Base-by-base conservation (phyloP, 2,113 vertebrate genomes). In the Porphyrio hochstetteri region DNA sequence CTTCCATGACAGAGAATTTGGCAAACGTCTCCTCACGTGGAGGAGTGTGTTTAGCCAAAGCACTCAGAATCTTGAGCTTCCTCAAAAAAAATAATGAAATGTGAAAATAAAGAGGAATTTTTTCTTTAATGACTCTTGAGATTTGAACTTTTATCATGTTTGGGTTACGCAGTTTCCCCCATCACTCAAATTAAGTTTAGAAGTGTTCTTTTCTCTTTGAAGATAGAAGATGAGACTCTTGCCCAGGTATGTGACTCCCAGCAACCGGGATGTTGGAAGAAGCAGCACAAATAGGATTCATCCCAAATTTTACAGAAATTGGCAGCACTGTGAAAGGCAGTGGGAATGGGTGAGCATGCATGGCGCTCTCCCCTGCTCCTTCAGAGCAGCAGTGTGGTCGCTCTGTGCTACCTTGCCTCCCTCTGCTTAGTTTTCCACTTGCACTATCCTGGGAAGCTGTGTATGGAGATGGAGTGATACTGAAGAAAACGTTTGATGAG, bases 21-120 rank as follows among this genome's bases (percentile, higher is more conserved):
- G 42, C 42, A 48, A 28, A 56, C 17, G 53, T n/a, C 48, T 87
- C 74, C 67, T 78, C 67, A 68, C 53, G 36, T 94, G 44, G 50
- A 75, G n/a, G 76, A 40, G 5, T n/a, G 17, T 19, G 11, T 36
- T 92, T 79, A 92, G 69, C 40, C 24, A 40, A 87, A 91, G 50
- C 16, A 36, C 6, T 75, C 38, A 25, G 23, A n/a, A 65, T 76
- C 55, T 82, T 4, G 9, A 56, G 46, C 20, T 84, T 71, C 60
- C 5, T 17, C 1, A 0, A 5, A 67, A 67, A 72, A 86, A 71
- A 35, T 9, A 0, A 10, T 12, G 9, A 78, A 35, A 10, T 0
- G 9, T 13, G 9, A 78, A 90, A 93, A 83, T 12, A 61, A 80
- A 71, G 85, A 44, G 6, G 0, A 1, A 44, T 44, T 44, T 48